Evolutionary conservation across 2,888 invertebrate species (phyloP).

Genomic region (Oasisia sp.): DNA sequence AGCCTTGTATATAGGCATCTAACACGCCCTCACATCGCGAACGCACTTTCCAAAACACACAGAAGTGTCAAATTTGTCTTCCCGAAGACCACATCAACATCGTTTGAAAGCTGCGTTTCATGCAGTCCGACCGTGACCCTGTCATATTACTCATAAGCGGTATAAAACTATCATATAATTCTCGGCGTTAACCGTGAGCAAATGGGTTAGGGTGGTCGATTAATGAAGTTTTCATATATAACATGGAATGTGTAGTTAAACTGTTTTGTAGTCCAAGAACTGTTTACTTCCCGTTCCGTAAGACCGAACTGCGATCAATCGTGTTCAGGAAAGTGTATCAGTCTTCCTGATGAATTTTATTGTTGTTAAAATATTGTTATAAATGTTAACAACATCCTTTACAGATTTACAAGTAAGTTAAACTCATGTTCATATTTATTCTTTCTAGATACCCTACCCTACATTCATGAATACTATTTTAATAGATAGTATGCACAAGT

Average conservation of each 20-base stretch:
- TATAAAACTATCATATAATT: not conserved
- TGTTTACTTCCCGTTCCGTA: not conserved
- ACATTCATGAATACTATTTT: too few relatives aligned
- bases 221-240: not conserved
- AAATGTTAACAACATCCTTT: not conserved
- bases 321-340: not conserved
- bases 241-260: not conserved
- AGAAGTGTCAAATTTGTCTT: not conserved
- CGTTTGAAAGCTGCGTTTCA: slow-evolving; percentile 12
- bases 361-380: not conserved
- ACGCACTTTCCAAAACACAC: not conserved
- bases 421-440: not conserved
- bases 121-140: slow-evolving; percentile 1
- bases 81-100: not conserved
- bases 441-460: too few relatives aligned
- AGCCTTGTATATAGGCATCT: not conserved
- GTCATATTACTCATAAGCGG: not conserved
- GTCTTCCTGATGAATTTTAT: not conserved
- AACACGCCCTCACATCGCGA: not conserved
- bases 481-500: too few relatives aligned
- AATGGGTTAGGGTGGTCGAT: not conserved
- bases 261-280: not conserved
- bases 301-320: not conserved
- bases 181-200: not conserved
- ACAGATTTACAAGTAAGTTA: not conserved